Evolutionary conservation across 1,140 invertebrate species (phyloP), one percentile per base, ranked within the genome.

Genomic region (Pseudomyrmex flavicornis): DNA sequence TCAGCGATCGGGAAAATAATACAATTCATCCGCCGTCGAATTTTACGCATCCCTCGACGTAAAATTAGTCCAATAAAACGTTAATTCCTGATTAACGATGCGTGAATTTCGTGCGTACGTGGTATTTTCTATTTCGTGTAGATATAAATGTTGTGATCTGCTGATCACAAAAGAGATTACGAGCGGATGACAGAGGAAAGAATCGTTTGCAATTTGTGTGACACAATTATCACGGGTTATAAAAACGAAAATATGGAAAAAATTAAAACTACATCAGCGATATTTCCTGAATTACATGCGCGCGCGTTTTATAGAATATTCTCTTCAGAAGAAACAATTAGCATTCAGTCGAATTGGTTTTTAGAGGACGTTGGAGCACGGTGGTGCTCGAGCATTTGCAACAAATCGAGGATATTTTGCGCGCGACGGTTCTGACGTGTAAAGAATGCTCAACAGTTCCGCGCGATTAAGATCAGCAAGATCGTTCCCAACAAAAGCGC

Each of bases 381-480:
- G 0, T n/a, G 35, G 5, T n/a, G 48, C 7, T 58, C n/a, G 0
- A 63, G 63, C 44, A 72, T 26, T 85, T 44, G 20, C 20, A 63
- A 13, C 20, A 15, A 20, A 76, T 12, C n/a, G 62, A 54, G 3
- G 1, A 68, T 77, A 77, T 68, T 77, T 66, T 68, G 61, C 20
- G 46, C 12, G 26, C 61, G 75, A 73, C 84, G 85, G 85, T 44
- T 69, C 68, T 69, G 79, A 74, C n/a, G 12, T 54, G 46, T 20
- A 52, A 85, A 82, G 65, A 72, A 46, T 82, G 75, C 56, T 72
- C 54, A 75, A 86, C 70, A 82, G 65, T 86, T 63, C 56, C 77
- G 50, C 74, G 65, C 82, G 70, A 89, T 89, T 89, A 88, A 84
- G 73, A 68, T 77, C 82, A 73, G 75, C 61, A 15, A 35, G n/a